These are phyloP conservation scores for Pitangus sulphuratus DNA, from an alignment of 2,797 vertebrate genomes.

Conservation along the genomic window DNA sequence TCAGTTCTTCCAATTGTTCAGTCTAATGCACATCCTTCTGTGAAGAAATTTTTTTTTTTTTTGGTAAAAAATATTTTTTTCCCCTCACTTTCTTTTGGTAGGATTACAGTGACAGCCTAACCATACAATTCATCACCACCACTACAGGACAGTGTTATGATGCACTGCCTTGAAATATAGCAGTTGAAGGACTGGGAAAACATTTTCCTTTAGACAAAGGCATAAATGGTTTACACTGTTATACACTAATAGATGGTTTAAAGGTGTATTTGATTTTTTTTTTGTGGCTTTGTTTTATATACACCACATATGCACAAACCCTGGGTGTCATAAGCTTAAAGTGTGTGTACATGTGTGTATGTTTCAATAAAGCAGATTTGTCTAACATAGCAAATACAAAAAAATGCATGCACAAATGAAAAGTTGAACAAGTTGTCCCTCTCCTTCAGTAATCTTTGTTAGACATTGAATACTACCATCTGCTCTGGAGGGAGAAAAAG, in stretches of 20 bases:
- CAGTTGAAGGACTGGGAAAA: neutral
- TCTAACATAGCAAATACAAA: neutral
- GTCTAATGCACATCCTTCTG: neutral
- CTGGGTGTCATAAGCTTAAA: neutral
- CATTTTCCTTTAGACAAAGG: neutral
- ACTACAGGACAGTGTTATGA: neutral
- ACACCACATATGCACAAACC: neutral
- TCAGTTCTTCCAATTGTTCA: neutral
- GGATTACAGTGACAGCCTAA: neutral
- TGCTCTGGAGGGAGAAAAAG: slow-evolving; percentile 5
- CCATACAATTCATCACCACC: neutral
- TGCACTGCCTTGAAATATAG: neutral
- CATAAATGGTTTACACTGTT: neutral
- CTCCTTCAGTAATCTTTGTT: neutral
- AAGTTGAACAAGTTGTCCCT: neutral
- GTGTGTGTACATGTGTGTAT: neutral
- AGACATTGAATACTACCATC: slow-evolving; percentile 9
- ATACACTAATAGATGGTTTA: neutral
- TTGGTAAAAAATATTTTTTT: accelerated
- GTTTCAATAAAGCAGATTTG: neutral
- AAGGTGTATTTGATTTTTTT: neutral
- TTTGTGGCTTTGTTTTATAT: neutral
- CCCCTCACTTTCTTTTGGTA: neutral
- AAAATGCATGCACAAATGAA: neutral
- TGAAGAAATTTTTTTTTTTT: neutral